phyloP scores from a whole-genome alignment of 2,113 vertebrate species.

The Cebidichthys violaceus region DNA sequence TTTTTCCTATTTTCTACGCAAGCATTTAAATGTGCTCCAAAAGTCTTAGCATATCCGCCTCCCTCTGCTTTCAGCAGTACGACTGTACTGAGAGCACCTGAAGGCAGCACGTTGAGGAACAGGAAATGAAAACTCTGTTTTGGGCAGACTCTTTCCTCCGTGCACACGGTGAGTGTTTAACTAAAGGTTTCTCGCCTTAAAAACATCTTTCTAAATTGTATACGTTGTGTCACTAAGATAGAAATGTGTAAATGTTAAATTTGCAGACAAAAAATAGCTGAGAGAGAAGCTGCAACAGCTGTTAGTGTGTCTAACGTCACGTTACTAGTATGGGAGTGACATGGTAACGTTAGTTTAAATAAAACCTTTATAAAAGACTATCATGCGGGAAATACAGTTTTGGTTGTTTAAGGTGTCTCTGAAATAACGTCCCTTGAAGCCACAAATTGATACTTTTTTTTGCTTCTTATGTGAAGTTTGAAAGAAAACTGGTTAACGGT shows the following conservation, averaged over 20 bases:
- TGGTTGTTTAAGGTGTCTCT: neutral
- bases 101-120: constrained; percentile 53
- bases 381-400: too few species aligned
- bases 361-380: neutral
- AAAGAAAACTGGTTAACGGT: neutral
- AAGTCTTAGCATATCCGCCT: neutral
- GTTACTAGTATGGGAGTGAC: too few species aligned
- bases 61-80: neutral
- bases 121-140: constrained; percentile 54
- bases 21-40: neutral
- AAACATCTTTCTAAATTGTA: neutral
- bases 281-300: neutral
- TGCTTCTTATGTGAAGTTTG: neutral
- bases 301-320: neutral
- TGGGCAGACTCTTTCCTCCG: constrained; percentile 12
- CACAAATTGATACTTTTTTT: neutral
- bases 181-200: neutral
- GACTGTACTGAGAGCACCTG: constrained; percentile 27
- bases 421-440: too few species aligned
- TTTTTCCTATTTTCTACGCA: neutral
- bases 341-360: neutral
- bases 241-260: neutral
- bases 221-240: too few species aligned
- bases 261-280: neutral
- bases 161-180: constrained; percentile 64